Conservation (phyloP, 2,113 vertebrate species). For the Ardeotis arabs region DNA sequence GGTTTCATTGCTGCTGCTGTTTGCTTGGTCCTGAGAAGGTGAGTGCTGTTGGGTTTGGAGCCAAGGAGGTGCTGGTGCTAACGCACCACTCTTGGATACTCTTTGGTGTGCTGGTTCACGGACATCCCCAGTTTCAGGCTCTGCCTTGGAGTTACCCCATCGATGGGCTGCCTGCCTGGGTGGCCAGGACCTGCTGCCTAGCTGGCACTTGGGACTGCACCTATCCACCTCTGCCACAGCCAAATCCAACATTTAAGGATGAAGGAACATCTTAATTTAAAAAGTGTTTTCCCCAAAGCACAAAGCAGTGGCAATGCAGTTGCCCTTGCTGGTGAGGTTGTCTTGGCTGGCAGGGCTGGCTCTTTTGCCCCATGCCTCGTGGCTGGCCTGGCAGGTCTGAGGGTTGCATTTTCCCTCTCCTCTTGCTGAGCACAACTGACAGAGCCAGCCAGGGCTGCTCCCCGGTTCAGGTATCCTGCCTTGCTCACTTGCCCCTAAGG, state of each 20-base stretch:
- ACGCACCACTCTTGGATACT: too few relatives aligned
- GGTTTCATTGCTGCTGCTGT: background rate
- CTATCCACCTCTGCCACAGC: background rate
- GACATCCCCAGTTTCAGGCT: background rate
- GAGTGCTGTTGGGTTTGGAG: background rate
- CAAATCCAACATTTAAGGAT: background rate
- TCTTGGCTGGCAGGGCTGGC: background rate
- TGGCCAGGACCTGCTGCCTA: background rate
- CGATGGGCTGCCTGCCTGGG: accelerated
- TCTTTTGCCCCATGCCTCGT: background rate
- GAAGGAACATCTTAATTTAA: background rate
- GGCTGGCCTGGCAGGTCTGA: background rate
- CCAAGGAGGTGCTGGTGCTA: background rate
- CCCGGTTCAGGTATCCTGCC: background rate
- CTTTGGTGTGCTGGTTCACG: background rate
- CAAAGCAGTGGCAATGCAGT: too few relatives aligned
- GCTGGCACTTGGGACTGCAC: too few relatives aligned
- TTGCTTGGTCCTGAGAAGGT: background rate
- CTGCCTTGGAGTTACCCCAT: background rate
- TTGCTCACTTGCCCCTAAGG: background rate
- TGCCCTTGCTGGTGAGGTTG: background rate
- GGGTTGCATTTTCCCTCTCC: background rate
- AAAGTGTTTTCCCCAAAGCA: background rate
- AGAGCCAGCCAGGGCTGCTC: background rate
- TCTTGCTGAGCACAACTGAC: background rate